These are phyloP conservation scores for Heliothis subflexa DNA, from an alignment of 1,140 invertebrate genomes.

Conservation along the genomic window DNA sequence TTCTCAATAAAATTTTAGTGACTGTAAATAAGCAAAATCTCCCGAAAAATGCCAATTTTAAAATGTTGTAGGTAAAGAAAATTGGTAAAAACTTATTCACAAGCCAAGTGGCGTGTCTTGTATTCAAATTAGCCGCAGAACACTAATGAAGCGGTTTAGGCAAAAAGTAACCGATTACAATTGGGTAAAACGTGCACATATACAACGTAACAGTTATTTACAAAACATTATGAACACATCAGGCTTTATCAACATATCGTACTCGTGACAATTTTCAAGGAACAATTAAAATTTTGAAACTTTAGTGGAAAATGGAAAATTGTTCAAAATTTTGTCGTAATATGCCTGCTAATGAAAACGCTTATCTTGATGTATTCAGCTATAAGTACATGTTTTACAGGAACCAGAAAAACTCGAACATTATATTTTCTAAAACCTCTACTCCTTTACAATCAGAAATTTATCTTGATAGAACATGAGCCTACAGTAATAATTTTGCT, in stretches of 20 bases:
- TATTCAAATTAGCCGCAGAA: slow-evolving; percentile 34
- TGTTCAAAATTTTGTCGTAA: too few relatives aligned
- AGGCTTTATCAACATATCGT: slow-evolving; percentile 38
- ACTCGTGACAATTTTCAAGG: slow-evolving; percentile 21
- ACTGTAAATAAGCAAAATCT: too few relatives aligned
- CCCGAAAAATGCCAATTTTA: too few relatives aligned
- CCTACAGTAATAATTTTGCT: background rate
- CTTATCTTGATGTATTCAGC: too few relatives aligned
- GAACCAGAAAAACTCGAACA: too few relatives aligned
- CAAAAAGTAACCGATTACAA: slow-evolving; percentile 14
- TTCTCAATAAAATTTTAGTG: too few relatives aligned
- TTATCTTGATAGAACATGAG: background rate
- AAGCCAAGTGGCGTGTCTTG: background rate
- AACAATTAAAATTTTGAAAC: slow-evolving; percentile 17
- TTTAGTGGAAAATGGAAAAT: background rate
- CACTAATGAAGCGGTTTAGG: slow-evolving; percentile 12
- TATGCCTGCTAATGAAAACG: too few relatives aligned
- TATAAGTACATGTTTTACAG: too few relatives aligned
- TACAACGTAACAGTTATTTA: slow-evolving; percentile 38
- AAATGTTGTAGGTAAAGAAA: background rate
- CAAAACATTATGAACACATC: slow-evolving; percentile 47
- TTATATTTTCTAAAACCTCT: background rate
- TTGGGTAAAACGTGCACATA: slow-evolving; percentile 5
- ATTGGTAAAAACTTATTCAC: background rate
- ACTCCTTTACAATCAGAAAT: too few relatives aligned